Base-by-base conservation (phyloP, 2,113 vertebrate species). In the Plestiodon gilberti region DNA sequence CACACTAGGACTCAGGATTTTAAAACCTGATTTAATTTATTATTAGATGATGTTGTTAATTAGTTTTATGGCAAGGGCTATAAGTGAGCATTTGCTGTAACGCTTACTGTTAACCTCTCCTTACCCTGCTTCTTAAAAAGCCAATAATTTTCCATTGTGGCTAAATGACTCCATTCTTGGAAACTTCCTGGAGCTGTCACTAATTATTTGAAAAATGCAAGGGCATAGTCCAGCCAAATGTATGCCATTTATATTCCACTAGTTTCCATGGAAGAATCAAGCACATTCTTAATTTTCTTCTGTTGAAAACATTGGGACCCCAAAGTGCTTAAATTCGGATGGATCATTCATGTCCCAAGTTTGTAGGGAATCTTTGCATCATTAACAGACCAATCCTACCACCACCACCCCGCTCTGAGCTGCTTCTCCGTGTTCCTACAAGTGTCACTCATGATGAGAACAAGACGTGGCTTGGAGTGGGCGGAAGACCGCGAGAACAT, bases 81-180 rank as follows among this genome's bases (percentile, higher is more conserved):
- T 1, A 48, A 43, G 1, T 81, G 48, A 3, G 3, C 57, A 62
- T 28, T 33, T 87, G 43, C 62, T n/a, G 52, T 38, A 64, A 79
- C 20, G 22, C 71, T 61, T 30, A 83, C 81, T 82, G 52, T 57
- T 82, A 67, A 77, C 35, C 62, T 82, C 74, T 35, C 14, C 75
- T 82, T 87, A 70, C 33, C 65, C 65, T 52, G 52, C 20, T 70
- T 83, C 62, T 83, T 70, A 78, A 78, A 78, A 88, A 88, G 64
- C 65, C 80, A 77, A 82, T 82, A 76, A 69, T 69, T 87, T 73
- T 61, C 71, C 35, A 2, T 18, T 40, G 48, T 18, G 11, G 57
- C 52, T 75, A 81, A 87, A 67, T 65, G 43, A 28, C 48, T 69
- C 65, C 48, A 40, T 82, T 77, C 73, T 40, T 69, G 52, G 61